Evolutionary conservation across 2,888 invertebrate species (phyloP).

Genomic region (Napeogenes inachia): DNA sequence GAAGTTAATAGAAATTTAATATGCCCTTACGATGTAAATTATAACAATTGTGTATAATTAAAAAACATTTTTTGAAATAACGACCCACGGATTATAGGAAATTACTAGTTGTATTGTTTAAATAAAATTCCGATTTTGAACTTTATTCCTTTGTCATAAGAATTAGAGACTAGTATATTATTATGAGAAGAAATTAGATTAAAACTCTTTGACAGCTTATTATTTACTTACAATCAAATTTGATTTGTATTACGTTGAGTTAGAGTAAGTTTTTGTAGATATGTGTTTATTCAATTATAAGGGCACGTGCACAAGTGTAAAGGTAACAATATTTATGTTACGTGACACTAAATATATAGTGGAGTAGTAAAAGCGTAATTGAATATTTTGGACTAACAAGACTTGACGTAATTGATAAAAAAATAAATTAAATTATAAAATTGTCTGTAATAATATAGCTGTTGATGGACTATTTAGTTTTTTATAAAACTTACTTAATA

Average conservation of each 20-base stretch:
- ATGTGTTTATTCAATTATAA: slow-evolving; percentile 16
- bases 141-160: slow-evolving; percentile 13
- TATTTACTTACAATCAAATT: slow-evolving; percentile 13
- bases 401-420: no score
- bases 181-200: slow-evolving; percentile 8
- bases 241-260: slow-evolving; percentile 4
- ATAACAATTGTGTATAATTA: slow-evolving; percentile 50
- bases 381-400: not conserved
- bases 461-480: no score
- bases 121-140: slow-evolving; percentile 13
- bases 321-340: slow-evolving; percentile 25
- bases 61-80: slow-evolving; percentile 49
- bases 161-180: slow-evolving; percentile 2
- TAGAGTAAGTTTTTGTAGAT: slow-evolving; percentile 12
- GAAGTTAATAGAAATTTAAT: slow-evolving; percentile 13
- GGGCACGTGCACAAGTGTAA: slow-evolving; percentile 24
- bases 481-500: no score
- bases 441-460: no score
- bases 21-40: slow-evolving; percentile 12
- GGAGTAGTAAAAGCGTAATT: not conserved
- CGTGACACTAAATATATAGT: slow-evolving; percentile 26
- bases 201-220: slow-evolving; percentile 16
- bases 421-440: no score
- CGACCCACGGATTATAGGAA: slow-evolving; percentile 55
- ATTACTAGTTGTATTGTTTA: slow-evolving; percentile 51